Conservation (phyloP, 2,113 vertebrate genomes). For the Aphyosemion australe region DNA sequence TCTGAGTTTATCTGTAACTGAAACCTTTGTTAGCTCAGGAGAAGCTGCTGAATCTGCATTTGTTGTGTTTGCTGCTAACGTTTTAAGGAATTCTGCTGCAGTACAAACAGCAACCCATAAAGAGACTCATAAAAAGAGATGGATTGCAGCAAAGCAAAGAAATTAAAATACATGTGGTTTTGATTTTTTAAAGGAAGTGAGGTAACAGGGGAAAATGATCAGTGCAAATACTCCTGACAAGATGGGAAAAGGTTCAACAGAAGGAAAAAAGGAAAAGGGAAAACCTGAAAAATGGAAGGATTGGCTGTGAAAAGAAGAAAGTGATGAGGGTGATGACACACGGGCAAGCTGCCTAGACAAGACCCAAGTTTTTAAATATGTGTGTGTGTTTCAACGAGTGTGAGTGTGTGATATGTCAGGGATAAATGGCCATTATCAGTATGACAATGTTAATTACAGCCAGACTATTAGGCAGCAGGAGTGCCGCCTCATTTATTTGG, state of each 20-base stretch:
- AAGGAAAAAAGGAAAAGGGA: conserved; percentile 8
- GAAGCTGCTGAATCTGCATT: conserved; percentile 8
- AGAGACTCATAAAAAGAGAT: conserved; percentile 1
- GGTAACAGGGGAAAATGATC: background rate
- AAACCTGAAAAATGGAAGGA: conserved; percentile 33
- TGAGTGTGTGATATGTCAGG: conserved; percentile 61
- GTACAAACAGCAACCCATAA: background rate
- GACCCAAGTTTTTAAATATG: conserved; percentile 46
- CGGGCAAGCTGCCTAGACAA: conserved; percentile 60
- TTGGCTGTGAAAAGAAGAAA: conserved; percentile 2
- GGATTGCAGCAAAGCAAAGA: background rate
- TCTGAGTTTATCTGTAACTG: background rate
- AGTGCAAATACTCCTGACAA: background rate
- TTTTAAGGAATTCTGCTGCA: background rate
- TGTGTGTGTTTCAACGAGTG: conserved; percentile 16
- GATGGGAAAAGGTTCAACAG: background rate
- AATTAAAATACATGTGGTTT: background rate
- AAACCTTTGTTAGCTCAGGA: background rate
- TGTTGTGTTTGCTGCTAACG: conserved; percentile 1
- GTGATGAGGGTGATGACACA: conserved; percentile 55
- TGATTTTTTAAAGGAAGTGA: conserved; percentile 1
- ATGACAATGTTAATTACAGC: conserved; percentile 81
- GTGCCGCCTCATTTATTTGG: conserved; percentile 72
- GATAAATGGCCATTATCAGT: conserved; percentile 79
- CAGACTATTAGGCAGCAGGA: conserved; percentile 71